Evolutionary conservation across 2,888 invertebrate species (phyloP).

Genomic region (Allolobophora icterica): DNA sequence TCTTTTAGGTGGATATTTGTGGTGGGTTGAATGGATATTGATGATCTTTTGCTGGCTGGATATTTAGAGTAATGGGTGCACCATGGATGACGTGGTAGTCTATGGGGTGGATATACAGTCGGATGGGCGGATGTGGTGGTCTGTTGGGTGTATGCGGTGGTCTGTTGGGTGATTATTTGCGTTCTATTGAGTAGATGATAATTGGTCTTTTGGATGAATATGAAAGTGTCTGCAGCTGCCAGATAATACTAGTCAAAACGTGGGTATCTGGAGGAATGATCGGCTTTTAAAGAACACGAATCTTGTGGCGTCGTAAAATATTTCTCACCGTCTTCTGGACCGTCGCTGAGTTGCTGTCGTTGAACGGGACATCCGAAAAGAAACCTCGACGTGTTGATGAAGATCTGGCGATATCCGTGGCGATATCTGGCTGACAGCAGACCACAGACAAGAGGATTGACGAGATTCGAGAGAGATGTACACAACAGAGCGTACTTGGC

Average conservation of each 20-base stretch:
- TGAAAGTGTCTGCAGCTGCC: not conserved
- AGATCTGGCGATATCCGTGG: not conserved
- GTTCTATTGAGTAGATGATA: not conserved
- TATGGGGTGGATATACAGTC: too few relatives aligned
- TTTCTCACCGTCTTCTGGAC: not conserved
- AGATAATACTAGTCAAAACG: not conserved
- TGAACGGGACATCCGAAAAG: not conserved
- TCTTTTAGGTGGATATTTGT: not conserved
- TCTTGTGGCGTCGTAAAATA: not conserved
- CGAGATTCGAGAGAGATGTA: not conserved
- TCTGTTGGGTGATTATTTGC: not conserved
- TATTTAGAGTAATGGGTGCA: too few relatives aligned
- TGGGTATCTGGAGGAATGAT: not conserved
- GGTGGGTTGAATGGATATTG: not conserved
- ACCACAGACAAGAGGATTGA: not conserved
- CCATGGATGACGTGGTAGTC: too few relatives aligned
- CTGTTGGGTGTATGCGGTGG: not conserved
- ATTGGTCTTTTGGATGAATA: not conserved
- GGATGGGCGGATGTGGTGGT: not conserved
- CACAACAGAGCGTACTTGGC: not conserved
- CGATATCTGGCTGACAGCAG: not conserved
- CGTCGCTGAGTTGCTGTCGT: not conserved
- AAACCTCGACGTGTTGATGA: not conserved
- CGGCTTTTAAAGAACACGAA: not conserved
- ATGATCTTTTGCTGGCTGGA: not conserved